Evolutionary conservation across 2,888 invertebrate species (phyloP), one percentile per base, ranked within the genome.

Genomic region (Pristionchus fissidentatus): DNA sequence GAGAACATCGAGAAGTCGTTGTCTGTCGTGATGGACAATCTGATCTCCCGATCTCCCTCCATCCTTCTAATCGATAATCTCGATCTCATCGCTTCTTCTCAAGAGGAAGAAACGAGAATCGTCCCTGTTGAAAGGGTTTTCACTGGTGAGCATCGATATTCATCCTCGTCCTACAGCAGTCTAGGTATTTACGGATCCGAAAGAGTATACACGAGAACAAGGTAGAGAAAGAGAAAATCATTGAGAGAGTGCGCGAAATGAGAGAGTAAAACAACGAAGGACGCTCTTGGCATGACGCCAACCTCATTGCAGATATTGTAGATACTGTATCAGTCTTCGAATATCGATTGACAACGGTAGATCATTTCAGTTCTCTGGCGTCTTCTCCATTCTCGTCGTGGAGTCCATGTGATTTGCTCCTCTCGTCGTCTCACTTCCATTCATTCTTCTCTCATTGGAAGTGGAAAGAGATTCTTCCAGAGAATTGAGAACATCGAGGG

Each of bases 1-100:
- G 90, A 89, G 46, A 80, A 81, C 8, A 87, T 90, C 29, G 87
- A 88, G 82, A 88, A 89, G 32, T 52, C n/a, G 26, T 29, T 83
- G 55, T 70, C 32, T 38, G 3, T 29, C 38, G 52, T 83, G 1
- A 41, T 83, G 35, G 43, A 70, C 26, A 70, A 49, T 49, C 35
- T 73, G 8, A 41, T n/a, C 10, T 55, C 35, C 26, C 73, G 73
- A 1, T 41, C 83, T 29, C 83, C 83, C 13, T 66, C 83, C 13
- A n/a, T 83, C 26, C 73, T 83, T 19, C 52, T 83, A 26, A 70
- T 83, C 52, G 83, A 83, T 55, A 55, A 83, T 73, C 4, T 83
- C 55, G 83, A 83, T 55, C 49, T 70, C 15, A 49, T 83, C 19
- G 43, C 83, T 3, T 43, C 83, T 15, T 55, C 80, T 35, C 52